Conservation (phyloP, 2,113 vertebrate genomes). For the Gobiocypris rarus region DNA sequence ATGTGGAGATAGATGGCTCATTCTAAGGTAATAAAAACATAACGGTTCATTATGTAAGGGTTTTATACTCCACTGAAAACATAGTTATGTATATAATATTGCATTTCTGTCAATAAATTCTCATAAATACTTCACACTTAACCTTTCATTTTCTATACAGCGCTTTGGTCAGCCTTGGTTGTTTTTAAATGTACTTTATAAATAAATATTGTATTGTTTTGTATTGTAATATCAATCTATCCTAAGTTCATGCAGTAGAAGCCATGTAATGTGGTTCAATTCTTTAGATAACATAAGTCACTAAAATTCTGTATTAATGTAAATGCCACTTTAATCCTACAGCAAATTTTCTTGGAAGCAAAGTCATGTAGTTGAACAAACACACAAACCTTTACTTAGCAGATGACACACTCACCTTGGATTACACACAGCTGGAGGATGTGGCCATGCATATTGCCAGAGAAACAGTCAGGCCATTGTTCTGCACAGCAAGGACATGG, state of each 20-base stretch:
- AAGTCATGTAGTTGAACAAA: neutral
- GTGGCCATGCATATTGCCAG: slow-evolving; percentile 59
- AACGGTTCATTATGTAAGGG: too few relatives aligned
- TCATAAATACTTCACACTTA: too few relatives aligned
- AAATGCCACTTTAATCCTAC: neutral
- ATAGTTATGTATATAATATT: too few relatives aligned
- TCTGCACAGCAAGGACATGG: slow-evolving; percentile 14
- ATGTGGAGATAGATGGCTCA: too few relatives aligned
- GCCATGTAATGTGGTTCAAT: neutral
- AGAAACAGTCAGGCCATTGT: slow-evolving; percentile 56
- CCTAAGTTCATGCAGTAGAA: neutral
- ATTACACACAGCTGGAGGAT: slow-evolving; percentile 44
- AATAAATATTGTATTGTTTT: too few relatives aligned
- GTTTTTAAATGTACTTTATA: too few relatives aligned
- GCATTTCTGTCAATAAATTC: too few relatives aligned
- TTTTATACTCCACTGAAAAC: too few relatives aligned
- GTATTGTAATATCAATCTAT: neutral
- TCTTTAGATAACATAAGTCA: neutral
- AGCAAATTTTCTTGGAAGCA: slow-evolving; percentile 1
- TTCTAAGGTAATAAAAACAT: too few relatives aligned
- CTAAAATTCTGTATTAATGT: neutral
- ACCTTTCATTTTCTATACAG: too few relatives aligned
- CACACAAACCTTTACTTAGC: neutral
- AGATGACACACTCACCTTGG: slow-evolving; percentile 64
- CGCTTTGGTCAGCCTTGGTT: too few relatives aligned